These are phyloP conservation scores for Falco peregrinus DNA, from an alignment of 2,797 vertebrate genomes.

Conservation along the genomic window DNA sequence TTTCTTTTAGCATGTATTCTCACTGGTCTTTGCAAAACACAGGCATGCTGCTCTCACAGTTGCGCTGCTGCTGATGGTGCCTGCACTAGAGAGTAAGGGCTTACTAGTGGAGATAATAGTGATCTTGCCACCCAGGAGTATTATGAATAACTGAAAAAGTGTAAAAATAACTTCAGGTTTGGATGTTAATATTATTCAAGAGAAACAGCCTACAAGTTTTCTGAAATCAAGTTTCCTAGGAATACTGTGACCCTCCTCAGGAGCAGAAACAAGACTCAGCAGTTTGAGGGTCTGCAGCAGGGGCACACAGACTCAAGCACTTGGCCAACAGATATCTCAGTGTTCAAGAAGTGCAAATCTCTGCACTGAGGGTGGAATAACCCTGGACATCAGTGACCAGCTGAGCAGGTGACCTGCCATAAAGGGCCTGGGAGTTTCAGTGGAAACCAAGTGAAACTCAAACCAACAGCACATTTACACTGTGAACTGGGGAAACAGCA, in stretches of 20 bases:
- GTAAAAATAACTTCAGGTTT: background rate
- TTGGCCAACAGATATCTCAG: background rate
- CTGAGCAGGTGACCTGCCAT: background rate
- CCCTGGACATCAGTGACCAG: background rate
- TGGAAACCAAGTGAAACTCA: background rate
- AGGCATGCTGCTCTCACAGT: background rate
- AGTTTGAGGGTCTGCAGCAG: background rate
- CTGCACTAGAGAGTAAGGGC: background rate
- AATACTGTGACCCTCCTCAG: background rate
- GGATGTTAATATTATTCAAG: background rate
- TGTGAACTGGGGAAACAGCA: background rate
- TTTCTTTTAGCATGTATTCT: background rate
- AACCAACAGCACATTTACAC: background rate
- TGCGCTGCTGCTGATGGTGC: background rate
- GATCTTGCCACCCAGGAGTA: background rate
- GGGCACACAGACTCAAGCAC: background rate
- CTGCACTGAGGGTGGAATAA: background rate
- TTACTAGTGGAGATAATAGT: background rate
- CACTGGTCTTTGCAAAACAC: background rate
- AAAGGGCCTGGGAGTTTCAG: background rate
- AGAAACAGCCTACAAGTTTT: background rate
- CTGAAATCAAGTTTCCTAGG: background rate
- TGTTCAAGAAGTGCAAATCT: background rate
- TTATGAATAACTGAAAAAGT: background rate
- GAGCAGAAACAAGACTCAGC: background rate